Evolutionary conservation across 2,888 invertebrate species (phyloP), one percentile per base, ranked within the genome.

Genomic region (Apocheima hispidaria): DNA sequence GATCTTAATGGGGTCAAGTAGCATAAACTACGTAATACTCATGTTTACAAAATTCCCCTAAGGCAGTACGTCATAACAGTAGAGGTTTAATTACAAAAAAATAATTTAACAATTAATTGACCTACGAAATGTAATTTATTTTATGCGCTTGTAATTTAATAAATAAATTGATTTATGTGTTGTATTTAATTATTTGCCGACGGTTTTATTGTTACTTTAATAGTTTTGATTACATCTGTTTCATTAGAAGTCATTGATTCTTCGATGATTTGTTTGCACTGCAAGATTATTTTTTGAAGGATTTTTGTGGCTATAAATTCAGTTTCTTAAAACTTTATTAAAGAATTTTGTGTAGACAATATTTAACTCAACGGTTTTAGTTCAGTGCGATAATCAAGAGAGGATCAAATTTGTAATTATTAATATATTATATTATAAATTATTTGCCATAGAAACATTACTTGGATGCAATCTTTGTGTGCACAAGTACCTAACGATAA

Each of bases 31-130:
- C 4, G 12, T n/a, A 4, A 21, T 10, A 5, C 18, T 20, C 33
- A 9, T n/a, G 4, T 0, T 18, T 30, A 46, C 30, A 30, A 55
- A 41, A 51, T 30, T 28, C 14, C 60, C 61, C 50, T 51, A 51
- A 60, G 51, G 57, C 51, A 58, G 30, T 51, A 52, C 14, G 36
- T 18, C 46, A 35, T 55, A 61, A 44, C 51, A 56, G 53, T 52
- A 20, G 23, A 40, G 41, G 44, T 55, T 66, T 65, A 68, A 70
- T 68, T 65, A 70, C 18, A 58, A 66, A 60, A 57, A 65, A 57
- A 57, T 66, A 63, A 68, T 70, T 63, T 66, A 63, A 64, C 53
- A 60, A 60, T 63, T 59, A 63, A 60, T 60, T 56, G 55, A 38
- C 23, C 50, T 54, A 54, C 49, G 18, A 50, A 62, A 57, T 53